phyloP scores from a whole-genome alignment of 2,888 invertebrate species.

The Charanyca ferruginea region DNA sequence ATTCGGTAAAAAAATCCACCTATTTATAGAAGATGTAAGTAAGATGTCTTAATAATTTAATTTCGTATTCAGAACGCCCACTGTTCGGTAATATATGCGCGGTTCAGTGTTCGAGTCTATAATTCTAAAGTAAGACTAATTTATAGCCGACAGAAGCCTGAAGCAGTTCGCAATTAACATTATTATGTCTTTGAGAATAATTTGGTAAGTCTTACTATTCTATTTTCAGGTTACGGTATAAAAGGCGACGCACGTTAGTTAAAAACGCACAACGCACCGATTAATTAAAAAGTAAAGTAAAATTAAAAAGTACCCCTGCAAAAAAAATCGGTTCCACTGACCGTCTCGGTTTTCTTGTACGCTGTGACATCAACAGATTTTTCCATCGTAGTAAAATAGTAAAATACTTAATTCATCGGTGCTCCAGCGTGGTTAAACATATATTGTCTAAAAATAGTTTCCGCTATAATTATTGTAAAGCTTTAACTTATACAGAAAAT shows the following conservation, averaged over 20 bases:
- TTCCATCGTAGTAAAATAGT: too few relatives aligned
- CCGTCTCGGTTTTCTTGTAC: too few relatives aligned
- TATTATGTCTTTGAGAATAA: conserved; percentile 50
- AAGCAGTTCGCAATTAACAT: conserved; percentile 37
- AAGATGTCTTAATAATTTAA: conserved; percentile 37
- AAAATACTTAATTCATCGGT: too few relatives aligned
- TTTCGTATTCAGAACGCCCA: conserved; percentile 34
- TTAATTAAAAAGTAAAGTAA: too few relatives aligned
- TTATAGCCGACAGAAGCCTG: conserved; percentile 39
- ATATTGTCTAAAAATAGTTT: background rate
- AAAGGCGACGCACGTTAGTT: background rate
- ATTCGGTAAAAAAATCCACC: background rate
- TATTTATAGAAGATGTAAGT: background rate
- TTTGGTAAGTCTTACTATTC: conserved; percentile 14
- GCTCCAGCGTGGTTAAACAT: too few relatives aligned
- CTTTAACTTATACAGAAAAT: background rate
- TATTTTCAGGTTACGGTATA: background rate
- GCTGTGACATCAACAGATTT: background rate
- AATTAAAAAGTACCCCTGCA: too few relatives aligned
- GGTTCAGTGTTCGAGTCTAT: conserved; percentile 37
- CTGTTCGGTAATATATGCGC: conserved; percentile 25
- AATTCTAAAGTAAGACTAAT: conserved; percentile 53
- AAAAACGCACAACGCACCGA: too few relatives aligned
- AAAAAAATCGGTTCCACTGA: background rate
- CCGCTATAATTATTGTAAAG: background rate